Conservation (phyloP, 2,113 vertebrate species). For the Ctenodactylus gundi region DNA sequence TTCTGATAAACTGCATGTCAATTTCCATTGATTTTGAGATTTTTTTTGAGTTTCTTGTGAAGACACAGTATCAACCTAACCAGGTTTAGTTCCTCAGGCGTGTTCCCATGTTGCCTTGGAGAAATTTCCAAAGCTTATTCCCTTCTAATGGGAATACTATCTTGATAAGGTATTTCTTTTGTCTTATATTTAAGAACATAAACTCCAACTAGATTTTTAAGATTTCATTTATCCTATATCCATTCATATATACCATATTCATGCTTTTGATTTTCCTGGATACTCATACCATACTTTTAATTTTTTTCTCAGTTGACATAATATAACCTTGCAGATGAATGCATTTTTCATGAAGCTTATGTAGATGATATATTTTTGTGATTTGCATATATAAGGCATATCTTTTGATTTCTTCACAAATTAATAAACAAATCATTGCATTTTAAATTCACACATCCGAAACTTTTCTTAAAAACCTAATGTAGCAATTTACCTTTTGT, state of each 20-base stretch:
- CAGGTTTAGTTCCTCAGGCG: not conserved
- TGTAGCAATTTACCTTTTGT: not conserved
- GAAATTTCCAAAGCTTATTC: not conserved
- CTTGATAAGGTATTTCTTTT: not conserved
- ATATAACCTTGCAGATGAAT: not conserved
- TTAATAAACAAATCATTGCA: not conserved
- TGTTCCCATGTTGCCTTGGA: not conserved
- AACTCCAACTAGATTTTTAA: not conserved
- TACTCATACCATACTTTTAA: not conserved
- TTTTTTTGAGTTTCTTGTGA: not conserved
- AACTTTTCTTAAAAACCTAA: not conserved
- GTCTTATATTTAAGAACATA: not conserved
- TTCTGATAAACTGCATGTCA: not conserved
- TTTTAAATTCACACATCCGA: slow-evolving; percentile 9
- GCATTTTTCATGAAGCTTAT: not conserved
- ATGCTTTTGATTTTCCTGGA: not conserved
- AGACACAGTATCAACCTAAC: not conserved
- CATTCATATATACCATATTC: not conserved
- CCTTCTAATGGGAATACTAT: not conserved
- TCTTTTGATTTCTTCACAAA: slow-evolving; percentile 19
- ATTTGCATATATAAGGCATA: slow-evolving; percentile 13
- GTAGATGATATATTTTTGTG: not conserved
- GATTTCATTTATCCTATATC: not conserved
- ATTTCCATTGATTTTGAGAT: not conserved
- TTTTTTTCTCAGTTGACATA: not conserved